A percentile compares a stretch with the other conserved stretches of the same genome.
Conservation (phyloP, 2,113 vertebrate species). For the Camelus dromedarius region DNA sequence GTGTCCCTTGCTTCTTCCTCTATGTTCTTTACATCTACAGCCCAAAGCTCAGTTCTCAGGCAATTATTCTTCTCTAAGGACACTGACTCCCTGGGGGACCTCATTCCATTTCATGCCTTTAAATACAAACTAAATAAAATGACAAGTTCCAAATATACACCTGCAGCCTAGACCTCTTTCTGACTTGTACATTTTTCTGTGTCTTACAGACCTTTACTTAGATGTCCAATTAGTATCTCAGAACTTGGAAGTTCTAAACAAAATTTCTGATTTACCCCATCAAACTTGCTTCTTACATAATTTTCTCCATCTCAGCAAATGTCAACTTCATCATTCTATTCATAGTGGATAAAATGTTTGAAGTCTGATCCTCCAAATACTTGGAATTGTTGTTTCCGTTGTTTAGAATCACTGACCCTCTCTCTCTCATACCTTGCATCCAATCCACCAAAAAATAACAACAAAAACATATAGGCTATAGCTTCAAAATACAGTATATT, state of each 20-base stretch:
- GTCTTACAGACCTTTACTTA: neutral
- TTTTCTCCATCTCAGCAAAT: slow-evolving; percentile 3
- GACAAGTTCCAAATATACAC: neutral
- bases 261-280: neutral
- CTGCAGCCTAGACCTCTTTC: neutral
- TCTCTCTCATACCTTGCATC: neutral
- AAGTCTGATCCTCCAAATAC: no score
- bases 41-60: neutral
- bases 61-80: neutral
- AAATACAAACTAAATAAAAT: neutral
- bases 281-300: neutral
- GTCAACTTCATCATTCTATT: neutral
- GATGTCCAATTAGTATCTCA: neutral
- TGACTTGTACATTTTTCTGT: neutral
- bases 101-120: neutral
- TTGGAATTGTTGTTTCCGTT: no score
- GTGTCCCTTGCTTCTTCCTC: neutral
- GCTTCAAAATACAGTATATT: neutral
- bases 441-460: neutral
- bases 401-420: neutral
- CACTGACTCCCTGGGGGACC: neutral
- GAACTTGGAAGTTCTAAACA: neutral
- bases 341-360: neutral
- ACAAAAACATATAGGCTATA: neutral
- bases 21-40: no score